These are phyloP conservation scores for Phaethon lepturus DNA, from an alignment of 2,113 vertebrate species.

Conservation along the genomic window DNA sequence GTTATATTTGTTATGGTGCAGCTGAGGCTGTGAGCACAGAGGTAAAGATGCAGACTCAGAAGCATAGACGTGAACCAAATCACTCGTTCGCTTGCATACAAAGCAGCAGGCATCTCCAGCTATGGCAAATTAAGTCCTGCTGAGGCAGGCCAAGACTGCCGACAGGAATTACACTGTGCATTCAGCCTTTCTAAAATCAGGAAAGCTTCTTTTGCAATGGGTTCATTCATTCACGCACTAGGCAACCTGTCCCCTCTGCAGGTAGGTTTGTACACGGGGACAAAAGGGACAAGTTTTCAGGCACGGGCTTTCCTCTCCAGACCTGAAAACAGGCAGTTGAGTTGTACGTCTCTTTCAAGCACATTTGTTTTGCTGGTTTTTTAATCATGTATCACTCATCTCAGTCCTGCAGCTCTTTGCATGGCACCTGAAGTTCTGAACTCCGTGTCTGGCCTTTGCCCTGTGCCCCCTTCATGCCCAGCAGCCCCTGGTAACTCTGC, in stretches of 20 bases:
- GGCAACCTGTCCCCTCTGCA: neutral
- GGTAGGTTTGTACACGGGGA: neutral
- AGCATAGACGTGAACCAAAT: neutral
- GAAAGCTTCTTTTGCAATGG: neutral
- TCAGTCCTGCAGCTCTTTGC: neutral
- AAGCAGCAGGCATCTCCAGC: neutral
- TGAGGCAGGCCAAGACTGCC: too few species aligned
- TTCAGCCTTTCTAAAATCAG: neutral
- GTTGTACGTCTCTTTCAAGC: neutral
- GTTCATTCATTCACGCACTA: rapidly evolving
- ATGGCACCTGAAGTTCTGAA: neutral
- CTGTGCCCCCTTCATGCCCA: neutral
- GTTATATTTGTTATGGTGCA: neutral
- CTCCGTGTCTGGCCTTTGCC: neutral
- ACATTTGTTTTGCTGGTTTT: neutral
- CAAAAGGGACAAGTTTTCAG: neutral
- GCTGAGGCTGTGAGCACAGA: neutral
- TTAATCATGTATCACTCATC: neutral
- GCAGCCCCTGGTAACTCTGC: neutral
- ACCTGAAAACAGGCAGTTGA: neutral
- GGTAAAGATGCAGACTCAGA: neutral
- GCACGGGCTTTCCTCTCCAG: neutral
- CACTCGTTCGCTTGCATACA: neutral
- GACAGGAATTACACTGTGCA: neutral
- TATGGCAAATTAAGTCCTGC: neutral